Base-by-base conservation (phyloP, 2,113 vertebrate species). In the Thamnaconus septentrionalis region DNA sequence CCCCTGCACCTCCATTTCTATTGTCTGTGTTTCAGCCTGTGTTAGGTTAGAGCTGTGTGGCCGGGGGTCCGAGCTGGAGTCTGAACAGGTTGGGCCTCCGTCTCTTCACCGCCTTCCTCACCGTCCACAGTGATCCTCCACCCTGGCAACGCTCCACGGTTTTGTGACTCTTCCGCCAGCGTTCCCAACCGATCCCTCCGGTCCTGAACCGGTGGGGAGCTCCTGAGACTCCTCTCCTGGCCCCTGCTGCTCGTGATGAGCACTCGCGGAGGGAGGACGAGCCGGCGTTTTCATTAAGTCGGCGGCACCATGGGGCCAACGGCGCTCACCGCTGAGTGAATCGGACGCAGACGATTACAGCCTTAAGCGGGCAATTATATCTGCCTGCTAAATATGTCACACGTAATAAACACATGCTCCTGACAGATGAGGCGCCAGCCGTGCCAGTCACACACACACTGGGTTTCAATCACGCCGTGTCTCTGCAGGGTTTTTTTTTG, bases 311-410 rank as follows among this genome's bases (percentile, higher is more conserved):
- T 59, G 75, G 18, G 18, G 83, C 75, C 73, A 83, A 71, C 73
- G 52, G 46, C 75, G 61, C 71, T 79, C 81, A 83, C 71, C 70
- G 64, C 73, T 76, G 78, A 84, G 82, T 79, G 76, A 78, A 77
- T 78, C 80, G 78, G 83, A 82, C 58, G 64, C 71, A 80, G 80
- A 62, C 80, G 56, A 86, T 87, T 85, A 86, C 75, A 85, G 80
- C 71, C 79, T 83, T 66, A 52, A 72, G 73, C 59, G 69, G 68
- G 73, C 79, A 83, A 89, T 89, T 88, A 90, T 83, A 90, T 89
- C 79, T 85, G 81, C 75, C 79, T 75, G 86, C 84, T 86, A 85
- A 87, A 88, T 86, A 89, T 87, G 87, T 89, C 85, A 86, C 80
- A 86, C 66, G 68, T 71, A 81, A 90, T 84, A 87, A 90, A 88